Evolutionary conservation across 1,140 invertebrate species (phyloP), one percentile per base, ranked within the genome.

Genomic region (Sycophila sp.): DNA sequence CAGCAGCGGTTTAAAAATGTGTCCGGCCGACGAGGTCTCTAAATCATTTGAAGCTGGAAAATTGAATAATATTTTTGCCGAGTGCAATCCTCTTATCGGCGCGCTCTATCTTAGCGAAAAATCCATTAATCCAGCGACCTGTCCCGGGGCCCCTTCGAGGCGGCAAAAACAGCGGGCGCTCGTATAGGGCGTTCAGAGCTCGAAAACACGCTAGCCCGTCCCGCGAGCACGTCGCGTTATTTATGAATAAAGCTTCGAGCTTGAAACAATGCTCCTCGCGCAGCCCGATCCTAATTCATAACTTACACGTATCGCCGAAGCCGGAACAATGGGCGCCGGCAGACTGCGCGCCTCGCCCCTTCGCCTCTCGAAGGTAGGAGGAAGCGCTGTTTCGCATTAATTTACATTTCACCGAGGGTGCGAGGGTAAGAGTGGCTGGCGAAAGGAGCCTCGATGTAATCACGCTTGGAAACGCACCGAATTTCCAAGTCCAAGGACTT

Each of bases 201-300:
- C n/a, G n/a, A n/a, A n/a, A n/a, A n/a, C n/a, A n/a, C n/a, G n/a
- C n/a, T n/a, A n/a, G n/a, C 24, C 26, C 42, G 26, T 30, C 5
- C 28, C 15, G 38, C 15, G 15, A 28, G 11, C 19, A 40, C 40
- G 38, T 24, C n/a, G 28, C 0, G 19, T 53, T 69, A 28, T 69
- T 53, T 62, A 62, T 42, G 67, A 62, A 59, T 53, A 26, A 49
- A 34, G 8, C 15, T 10, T 2, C 51, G 40, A 28, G 55, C 30
- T n/a, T 26, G 53, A 53, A 69, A 62, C 67, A 69, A 69, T 53
- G 42, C n/a, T n/a, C n/a, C n/a, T n/a, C n/a, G n/a, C n/a, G n/a
- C 26, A 1, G 2, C 32, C 7, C 32, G 58, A 62, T 62, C 26
- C 58, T 53, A 62, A 69, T 69, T 69, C 67, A 69, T 62, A 69